Percentiles rank a stretch among this genome's conserved stretches.
Conservation (phyloP, 2,113 vertebrate species). For the Pituophis catenifer region DNA sequence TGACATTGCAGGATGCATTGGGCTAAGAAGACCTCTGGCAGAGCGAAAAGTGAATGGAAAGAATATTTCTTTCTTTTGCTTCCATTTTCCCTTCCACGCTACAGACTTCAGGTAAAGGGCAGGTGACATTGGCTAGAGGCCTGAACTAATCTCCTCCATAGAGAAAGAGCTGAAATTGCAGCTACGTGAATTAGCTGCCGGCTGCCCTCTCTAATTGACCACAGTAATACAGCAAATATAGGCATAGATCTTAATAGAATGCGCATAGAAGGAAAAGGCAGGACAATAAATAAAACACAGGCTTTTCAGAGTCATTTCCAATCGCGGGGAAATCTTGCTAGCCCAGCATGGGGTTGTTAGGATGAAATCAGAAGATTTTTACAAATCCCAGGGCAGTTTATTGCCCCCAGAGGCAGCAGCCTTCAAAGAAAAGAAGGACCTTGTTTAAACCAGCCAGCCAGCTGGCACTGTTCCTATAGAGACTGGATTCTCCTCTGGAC, state of each 20-base stretch:
- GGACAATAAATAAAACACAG: background rate
- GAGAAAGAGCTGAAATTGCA: background rate
- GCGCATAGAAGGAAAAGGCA: conserved; percentile 1
- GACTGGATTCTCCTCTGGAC: conserved; percentile 26
- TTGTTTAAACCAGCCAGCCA: conserved; percentile 25
- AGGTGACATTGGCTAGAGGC: background rate
- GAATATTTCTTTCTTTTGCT: background rate
- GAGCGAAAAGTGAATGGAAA: background rate
- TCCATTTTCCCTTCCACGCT: background rate
- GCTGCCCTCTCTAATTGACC: background rate
- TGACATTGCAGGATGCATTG: background rate
- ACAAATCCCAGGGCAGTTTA: background rate
- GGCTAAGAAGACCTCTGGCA: background rate
- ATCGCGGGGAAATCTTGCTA: background rate
- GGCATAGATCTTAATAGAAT: background rate
- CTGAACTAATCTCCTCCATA: background rate
- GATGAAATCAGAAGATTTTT: background rate
- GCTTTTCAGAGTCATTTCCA: background rate
- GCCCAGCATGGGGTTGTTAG: background rate
- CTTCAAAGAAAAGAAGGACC: conserved; percentile 36
- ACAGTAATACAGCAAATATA: background rate
- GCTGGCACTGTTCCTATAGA: conserved; percentile 52
- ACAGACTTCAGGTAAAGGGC: background rate
- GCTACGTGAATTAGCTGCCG: background rate
- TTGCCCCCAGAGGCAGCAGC: background rate